Percentiles rank a stretch among this genome's conserved stretches.
Evolutionary conservation across 2,888 invertebrate genomes (phyloP).

Genomic region (Caenorhabditis becei): DNA sequence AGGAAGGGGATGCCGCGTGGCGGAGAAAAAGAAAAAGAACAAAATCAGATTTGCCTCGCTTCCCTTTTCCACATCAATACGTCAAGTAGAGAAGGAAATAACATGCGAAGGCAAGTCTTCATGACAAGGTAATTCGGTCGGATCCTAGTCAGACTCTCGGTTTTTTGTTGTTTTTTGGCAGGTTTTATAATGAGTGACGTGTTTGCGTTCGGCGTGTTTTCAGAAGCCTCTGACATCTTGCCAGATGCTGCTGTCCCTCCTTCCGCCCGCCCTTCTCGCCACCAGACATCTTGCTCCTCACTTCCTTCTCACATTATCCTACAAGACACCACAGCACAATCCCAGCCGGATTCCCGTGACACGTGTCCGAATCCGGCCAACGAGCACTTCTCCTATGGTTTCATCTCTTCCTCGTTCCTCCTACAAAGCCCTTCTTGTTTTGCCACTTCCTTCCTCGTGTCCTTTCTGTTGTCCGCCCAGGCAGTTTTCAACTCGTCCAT

Average conservation of each 20-base stretch:
- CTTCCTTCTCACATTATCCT: conserved; percentile 6
- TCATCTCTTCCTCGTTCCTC: conserved; percentile 32
- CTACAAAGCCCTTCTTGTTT: conserved; percentile 35
- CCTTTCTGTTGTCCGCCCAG: conserved; percentile 27
- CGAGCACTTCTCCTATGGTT: conserved; percentile 26
- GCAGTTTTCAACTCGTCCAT: conserved; percentile 11
- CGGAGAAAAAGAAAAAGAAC: background rate
- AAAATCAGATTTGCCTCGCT: conserved; percentile 38
- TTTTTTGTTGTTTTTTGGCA: background rate
- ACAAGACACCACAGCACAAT: conserved; percentile 26
- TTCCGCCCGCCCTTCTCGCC: background rate
- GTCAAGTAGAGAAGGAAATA: conserved; percentile 13
- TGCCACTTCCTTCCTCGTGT: conserved; percentile 25
- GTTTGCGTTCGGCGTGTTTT: conserved; percentile 5
- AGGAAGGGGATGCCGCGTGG: background rate
- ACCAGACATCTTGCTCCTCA: conserved; percentile 5
- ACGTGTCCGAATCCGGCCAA: conserved; percentile 6
- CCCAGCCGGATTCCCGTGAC: conserved; percentile 17
- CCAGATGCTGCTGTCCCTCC: background rate
- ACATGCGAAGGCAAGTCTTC: conserved; percentile 7
- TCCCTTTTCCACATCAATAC: conserved; percentile 18
- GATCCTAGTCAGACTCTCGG: background rate
- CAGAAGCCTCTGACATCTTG: background rate
- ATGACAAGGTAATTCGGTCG: conserved; percentile 11
- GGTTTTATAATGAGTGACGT: conserved; percentile 8